Evolutionary conservation across 30 jellyfish, hydroid and myxozoan genomes (phyloP).

Genomic region (Aurelia sp.): DNA sequence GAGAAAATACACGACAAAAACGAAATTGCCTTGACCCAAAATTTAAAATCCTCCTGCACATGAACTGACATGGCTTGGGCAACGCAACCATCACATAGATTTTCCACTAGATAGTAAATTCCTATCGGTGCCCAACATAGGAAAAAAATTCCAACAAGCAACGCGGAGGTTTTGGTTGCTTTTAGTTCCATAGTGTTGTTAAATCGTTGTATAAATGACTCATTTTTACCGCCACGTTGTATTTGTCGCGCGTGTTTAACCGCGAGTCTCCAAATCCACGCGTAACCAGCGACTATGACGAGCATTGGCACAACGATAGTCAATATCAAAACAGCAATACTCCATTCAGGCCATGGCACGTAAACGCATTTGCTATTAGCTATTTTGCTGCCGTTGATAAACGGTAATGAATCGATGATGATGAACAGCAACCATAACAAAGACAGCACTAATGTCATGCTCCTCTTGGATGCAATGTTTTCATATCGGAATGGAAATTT

Average conservation of each 20-base stretch:
- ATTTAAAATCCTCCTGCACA: slow-evolving; percentile 27
- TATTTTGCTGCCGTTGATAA: slow-evolving; percentile 9
- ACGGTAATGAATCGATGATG: slow-evolving; percentile 40
- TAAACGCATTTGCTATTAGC: slow-evolving; percentile 17
- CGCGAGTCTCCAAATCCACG: slow-evolving; percentile 45
- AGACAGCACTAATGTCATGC: neutral
- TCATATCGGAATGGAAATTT: slow-evolving; percentile 28
- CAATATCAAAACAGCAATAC: slow-evolving; percentile 36
- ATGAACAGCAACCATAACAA: slow-evolving; percentile 24
- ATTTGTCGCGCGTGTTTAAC: slow-evolving; percentile 32
- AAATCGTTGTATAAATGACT: neutral
- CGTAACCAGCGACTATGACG: neutral
- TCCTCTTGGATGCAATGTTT: neutral
- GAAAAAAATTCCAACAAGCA: slow-evolving; percentile 51
- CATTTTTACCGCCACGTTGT: neutral
- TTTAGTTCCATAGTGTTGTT: slow-evolving; percentile 17
- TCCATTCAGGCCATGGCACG: slow-evolving; percentile 62
- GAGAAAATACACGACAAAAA: slow-evolving; percentile 43
- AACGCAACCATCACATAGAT: slow-evolving; percentile 40
- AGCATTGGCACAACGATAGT: slow-evolving; percentile 49
- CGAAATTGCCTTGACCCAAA: slow-evolving; percentile 53
- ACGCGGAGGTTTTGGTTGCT: slow-evolving; percentile 60
- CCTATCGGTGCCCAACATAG: slow-evolving; percentile 74
- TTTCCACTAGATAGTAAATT: slow-evolving; percentile 54
- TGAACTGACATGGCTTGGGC: neutral